Base-by-base conservation (phyloP, 2,797 vertebrate species). In the Orientallactaga sibirica region DNA sequence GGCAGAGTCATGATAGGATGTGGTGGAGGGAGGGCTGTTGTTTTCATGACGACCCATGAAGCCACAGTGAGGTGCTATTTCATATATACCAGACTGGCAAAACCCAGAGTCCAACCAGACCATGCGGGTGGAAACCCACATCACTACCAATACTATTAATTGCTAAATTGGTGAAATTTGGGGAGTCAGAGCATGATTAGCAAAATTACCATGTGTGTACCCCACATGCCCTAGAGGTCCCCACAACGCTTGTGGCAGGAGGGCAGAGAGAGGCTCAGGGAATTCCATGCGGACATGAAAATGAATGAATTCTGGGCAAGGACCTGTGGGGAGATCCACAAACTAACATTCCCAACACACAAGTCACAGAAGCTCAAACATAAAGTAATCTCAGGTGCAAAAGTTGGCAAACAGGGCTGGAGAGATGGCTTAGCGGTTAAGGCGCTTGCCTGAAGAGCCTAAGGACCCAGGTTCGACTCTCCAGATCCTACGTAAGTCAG, bases 261-360 rank as follows among this genome's bases (percentile, higher is more conserved):
- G 48, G 4, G 1, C 1, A 20, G 1, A 3, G 1, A 1, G 2
- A n/a, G 67, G 5, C 41, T 25, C n/a, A 0, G 3, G 0, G 58
- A 66, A 22, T 1, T 22, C 84, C 14, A 1, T 0, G 11, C 41
- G 4, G 77, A 58, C 2, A 0, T 37, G 66, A 70, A 41, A 48
- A 58, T 25, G 70, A 29, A 52, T 58, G 0, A 37, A 5, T 29
- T 25, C 1, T 29, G 62, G 6, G 7, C 48, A 2, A 67, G 43
- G 76, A 29, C 64, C 7, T 27, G 15, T 33, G 48, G 6, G 5
- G 52, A 33, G 19, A 15, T 7, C 77, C 27, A 24, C 25, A 41
- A 92, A 83, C 66, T 27, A 24, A 61, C 1, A 14, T 48, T 24
- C 61, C 24, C 6, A 37, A 68, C 25, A 80, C n/a, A 1, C 82